These are phyloP conservation scores for Chymomyza amoena DNA, from an alignment of 2,888 invertebrate genomes.

Conservation along the genomic window DNA sequence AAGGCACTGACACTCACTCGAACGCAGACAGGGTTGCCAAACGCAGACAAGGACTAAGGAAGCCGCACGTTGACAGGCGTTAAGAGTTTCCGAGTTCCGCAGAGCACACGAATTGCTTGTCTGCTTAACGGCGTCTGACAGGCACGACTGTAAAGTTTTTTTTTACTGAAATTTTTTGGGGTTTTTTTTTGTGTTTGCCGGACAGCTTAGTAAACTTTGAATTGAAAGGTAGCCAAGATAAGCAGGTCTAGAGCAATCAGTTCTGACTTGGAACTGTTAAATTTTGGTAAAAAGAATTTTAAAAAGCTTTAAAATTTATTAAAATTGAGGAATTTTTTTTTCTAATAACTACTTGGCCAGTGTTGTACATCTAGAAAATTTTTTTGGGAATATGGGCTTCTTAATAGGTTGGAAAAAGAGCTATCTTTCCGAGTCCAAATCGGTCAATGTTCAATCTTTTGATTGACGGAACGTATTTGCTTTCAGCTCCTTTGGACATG, in stretches of 20 bases:
- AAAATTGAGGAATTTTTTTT: too few relatives aligned
- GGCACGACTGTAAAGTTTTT: conserved; percentile 1
- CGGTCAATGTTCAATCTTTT: conserved; percentile 37
- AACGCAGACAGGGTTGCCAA: not conserved
- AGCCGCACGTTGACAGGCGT: conserved; percentile 7
- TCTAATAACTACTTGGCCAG: too few relatives aligned
- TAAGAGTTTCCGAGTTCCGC: not conserved
- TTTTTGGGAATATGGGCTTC: conserved; percentile 22
- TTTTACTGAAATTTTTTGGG: not conserved
- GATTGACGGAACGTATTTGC: conserved; percentile 34
- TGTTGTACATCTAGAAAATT: too few relatives aligned
- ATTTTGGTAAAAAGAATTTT: not conserved
- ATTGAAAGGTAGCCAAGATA: not conserved
- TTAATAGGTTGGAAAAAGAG: too few relatives aligned
- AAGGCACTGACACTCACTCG: not conserved
- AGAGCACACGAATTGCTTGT: not conserved
- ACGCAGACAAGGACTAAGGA: conserved; percentile 2
- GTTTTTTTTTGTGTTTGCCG: not conserved
- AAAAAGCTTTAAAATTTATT: too few relatives aligned
- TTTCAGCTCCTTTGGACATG: too few relatives aligned
- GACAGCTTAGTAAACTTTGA: not conserved
- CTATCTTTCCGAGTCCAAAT: too few relatives aligned
- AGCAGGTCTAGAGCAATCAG: not conserved
- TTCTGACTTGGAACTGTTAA: not conserved
- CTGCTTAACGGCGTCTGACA: conserved; percentile 3